Evolutionary conservation across 2,888 invertebrate species (phyloP), one percentile per base, ranked within the genome.

Genomic region (Glaucopsyche alexis): DNA sequence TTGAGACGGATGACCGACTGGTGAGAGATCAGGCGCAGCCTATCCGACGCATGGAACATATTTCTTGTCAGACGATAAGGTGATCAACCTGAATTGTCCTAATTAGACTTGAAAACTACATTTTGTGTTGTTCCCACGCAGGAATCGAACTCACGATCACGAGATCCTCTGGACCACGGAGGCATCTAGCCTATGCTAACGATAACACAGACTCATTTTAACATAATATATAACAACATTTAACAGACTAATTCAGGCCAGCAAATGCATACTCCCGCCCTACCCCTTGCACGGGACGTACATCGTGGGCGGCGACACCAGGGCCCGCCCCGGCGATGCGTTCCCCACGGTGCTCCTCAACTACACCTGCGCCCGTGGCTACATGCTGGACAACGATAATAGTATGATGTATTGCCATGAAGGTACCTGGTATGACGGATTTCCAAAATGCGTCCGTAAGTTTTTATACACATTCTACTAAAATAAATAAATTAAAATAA

Each of bases 231-330:
- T 67, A 9, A 65, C 55, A 11, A n/a, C n/a, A n/a, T n/a, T n/a
- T 74, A 75, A 11, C 80, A 82, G 83, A n/a, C 78, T 78, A 14
- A 7, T 73, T 8, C 60, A 75, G 13, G 69, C 79, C 0, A 84
- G 84, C 0, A 79, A 78, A 14, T 89, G 89, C 74, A 72, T 82
- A 0, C 77, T 89, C 0, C 89, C 89, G 0, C 77, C 81, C 0
- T 84, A 83, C 74, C 90, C 90, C 0, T 80, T 78, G 0, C 84
- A 88, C 73, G 90, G 90, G 0, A 75, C 76, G 0, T 90, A 87
- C 75, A 74, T 74, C 0, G 82, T 84, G 0, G 73, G 78, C 0
- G 85, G 84, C 40, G 74, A 78, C 0, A 82, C 84, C 0, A 75
- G 76, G 38, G 84, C 85, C 0, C 71, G 83, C 82, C 0, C 75